Evolutionary conservation across 2,888 invertebrate genomes (phyloP).

Genomic region (Tachina fera): DNA sequence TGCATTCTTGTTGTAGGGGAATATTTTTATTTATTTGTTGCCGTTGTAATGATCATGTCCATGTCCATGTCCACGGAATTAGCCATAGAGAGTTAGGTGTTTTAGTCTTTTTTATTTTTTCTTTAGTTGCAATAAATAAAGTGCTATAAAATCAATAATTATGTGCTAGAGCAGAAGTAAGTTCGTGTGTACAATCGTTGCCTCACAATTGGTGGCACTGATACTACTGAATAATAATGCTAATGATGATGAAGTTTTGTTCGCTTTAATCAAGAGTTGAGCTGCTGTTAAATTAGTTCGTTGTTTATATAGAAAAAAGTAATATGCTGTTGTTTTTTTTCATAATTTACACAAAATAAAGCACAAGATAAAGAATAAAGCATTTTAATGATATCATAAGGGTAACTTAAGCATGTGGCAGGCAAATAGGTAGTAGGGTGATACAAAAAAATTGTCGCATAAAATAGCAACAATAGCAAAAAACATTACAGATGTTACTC

Average conservation of each 20-base stretch:
- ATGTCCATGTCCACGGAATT: conserved; percentile 46
- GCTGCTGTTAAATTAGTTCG: conserved; percentile 68
- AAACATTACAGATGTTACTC: too few species aligned
- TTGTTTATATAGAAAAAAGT: conserved; percentile 38
- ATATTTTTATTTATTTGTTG: conserved; percentile 42
- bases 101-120: neutral
- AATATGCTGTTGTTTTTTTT: neutral
- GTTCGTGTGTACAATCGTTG: conserved; percentile 40
- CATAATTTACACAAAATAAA: conserved; percentile 30
- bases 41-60: conserved; percentile 48
- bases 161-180: conserved; percentile 41
- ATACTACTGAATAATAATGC: conserved; percentile 68
- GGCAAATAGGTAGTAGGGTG: conserved; percentile 19
- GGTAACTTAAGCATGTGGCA: conserved; percentile 43
- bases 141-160: conserved; percentile 70
- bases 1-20: conserved; percentile 57
- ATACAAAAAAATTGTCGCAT: too few species aligned
- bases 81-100: conserved; percentile 45
- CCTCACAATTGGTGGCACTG: conserved; percentile 64
- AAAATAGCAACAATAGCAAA: too few species aligned
- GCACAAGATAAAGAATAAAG: conserved; percentile 41
- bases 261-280: conserved; percentile 56
- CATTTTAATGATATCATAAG: conserved; percentile 62
- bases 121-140: conserved; percentile 54
- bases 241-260: conserved; percentile 67